phyloP scores from a whole-genome alignment of 2,113 vertebrate species.

The Cyphomyrus plagiostoma region DNA sequence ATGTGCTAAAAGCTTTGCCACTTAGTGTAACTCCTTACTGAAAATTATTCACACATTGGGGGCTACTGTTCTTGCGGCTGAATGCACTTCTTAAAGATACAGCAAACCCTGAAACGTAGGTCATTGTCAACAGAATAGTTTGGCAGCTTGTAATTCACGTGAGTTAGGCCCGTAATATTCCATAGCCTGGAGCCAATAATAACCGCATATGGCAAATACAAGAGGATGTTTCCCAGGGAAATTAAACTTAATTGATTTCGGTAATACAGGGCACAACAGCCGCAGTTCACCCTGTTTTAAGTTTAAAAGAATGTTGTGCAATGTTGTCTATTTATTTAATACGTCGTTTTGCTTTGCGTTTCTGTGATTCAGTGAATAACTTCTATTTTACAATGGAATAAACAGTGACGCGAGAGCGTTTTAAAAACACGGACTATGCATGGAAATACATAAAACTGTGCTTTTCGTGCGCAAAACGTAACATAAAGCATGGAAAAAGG shows the following conservation, averaged over 20 bases:
- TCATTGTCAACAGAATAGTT: slow-evolving; percentile 3
- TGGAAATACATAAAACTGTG: not conserved
- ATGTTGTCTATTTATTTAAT: not conserved
- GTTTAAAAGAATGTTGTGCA: not conserved
- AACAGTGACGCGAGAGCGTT: not conserved
- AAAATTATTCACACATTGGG: slow-evolving; percentile 85
- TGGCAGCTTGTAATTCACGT: not conserved
- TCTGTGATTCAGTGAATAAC: not conserved
- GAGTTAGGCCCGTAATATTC: not conserved
- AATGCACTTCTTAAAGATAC: slow-evolving; percentile 45
- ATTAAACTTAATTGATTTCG: not conserved
- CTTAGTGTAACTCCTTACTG: slow-evolving; percentile 71
- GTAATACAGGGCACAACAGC: not conserved
- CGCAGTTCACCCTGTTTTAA: not conserved
- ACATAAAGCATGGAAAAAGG: not conserved
- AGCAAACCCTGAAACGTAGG: slow-evolving; percentile 20
- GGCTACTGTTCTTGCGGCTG: slow-evolving; percentile 44
- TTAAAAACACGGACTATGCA: not conserved
- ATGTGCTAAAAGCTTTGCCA: slow-evolving; percentile 94
- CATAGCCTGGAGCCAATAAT: not conserved
- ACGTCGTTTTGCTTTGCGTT: not conserved
- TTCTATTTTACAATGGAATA: not conserved
- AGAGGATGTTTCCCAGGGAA: not conserved
- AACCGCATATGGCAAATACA: not conserved
- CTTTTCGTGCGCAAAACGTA: not conserved